Conservation (phyloP, 2,888 invertebrate species). For the Neelides folsomi region DNA sequence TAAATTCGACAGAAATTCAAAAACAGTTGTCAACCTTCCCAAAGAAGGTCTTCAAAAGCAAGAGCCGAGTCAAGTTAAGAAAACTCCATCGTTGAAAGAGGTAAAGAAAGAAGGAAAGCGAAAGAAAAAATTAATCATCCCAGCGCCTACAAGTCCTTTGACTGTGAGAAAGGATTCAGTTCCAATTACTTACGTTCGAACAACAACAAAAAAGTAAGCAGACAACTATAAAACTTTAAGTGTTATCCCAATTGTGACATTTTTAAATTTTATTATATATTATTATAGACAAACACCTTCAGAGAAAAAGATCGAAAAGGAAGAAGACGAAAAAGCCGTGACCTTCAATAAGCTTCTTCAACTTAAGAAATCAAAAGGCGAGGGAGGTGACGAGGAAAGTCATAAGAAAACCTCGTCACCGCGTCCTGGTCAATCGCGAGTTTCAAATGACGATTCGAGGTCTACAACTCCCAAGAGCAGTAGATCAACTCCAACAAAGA, state of each 20-base stretch:
- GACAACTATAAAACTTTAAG: no score
- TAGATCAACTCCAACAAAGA: background rate
- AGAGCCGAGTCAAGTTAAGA: background rate
- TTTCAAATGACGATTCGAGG: background rate
- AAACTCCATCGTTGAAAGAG: background rate
- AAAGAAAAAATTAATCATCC: constrained; percentile 18
- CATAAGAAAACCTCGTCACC: constrained; percentile 11
- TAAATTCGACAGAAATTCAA: constrained; percentile 29
- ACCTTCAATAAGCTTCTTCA: constrained; percentile 19
- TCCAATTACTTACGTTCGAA: constrained; percentile 23
- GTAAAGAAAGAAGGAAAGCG: constrained; percentile 12
- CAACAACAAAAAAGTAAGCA: constrained; percentile 19
- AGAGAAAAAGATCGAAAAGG: constrained; percentile 7
- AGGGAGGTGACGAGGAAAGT: constrained; percentile 1
- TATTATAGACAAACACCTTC: background rate
- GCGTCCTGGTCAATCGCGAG: constrained; percentile 7
- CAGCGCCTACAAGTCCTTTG: constrained; percentile 27
- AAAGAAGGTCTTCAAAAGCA: constrained; percentile 8
- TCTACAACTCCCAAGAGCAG: constrained; percentile 1
- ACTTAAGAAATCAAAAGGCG: constrained; percentile 15
- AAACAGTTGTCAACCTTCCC: constrained; percentile 9
- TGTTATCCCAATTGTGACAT: no score
- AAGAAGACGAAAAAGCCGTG: constrained; percentile 5
- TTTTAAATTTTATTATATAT: no score
- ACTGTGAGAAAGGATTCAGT: constrained; percentile 29